Percentiles rank a stretch among this genome's conserved stretches.
These are phyloP conservation scores for Drosophila lini DNA, from an alignment of 1,140 invertebrate genomes.

Conservation along the genomic window DNA sequence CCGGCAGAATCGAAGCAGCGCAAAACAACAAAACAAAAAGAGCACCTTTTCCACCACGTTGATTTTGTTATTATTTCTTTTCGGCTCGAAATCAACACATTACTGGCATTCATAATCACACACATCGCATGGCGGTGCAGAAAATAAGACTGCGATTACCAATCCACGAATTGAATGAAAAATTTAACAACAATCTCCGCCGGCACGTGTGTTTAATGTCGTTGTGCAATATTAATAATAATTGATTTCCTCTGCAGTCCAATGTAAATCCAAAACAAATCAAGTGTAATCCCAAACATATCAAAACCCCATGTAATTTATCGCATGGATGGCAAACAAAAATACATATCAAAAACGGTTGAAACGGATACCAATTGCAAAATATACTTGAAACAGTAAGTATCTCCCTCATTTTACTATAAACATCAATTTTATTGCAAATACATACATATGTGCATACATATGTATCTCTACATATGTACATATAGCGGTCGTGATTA, in stretches of 20 bases:
- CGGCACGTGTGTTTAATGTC: constrained; percentile 32
- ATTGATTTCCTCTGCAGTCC: constrained; percentile 29
- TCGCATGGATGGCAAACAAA: constrained; percentile 4
- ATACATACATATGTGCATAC: neutral
- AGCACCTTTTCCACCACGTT: constrained; percentile 42
- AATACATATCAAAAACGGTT: constrained; percentile 21
- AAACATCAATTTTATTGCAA: neutral
- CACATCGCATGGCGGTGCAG: constrained; percentile 15
- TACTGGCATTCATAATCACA: constrained; percentile 35
- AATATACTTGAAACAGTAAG: constrained; percentile 35
- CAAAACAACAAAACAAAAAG: constrained; percentile 23
- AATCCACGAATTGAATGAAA: constrained; percentile 17
- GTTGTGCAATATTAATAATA: constrained; percentile 20
- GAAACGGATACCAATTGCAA: constrained; percentile 18
- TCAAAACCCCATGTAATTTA: constrained; percentile 18
- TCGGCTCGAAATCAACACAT: constrained; percentile 39
- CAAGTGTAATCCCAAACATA: constrained; percentile 39
- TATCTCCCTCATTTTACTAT: neutral
- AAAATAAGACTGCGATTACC: constrained; percentile 33
- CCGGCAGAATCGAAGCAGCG: constrained; percentile 31
- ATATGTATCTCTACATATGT: too few species aligned
- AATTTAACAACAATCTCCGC: constrained; percentile 2
- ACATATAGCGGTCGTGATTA: constrained; percentile 9
- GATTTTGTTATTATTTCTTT: constrained; percentile 53
- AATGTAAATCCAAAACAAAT: constrained; percentile 28